Percentiles rank a stretch among this genome's conserved stretches.
phyloP scores from a whole-genome alignment of 30 jellyfish, hydroid and myxozoan species.

The Haliclystus octoradiatus region DNA sequence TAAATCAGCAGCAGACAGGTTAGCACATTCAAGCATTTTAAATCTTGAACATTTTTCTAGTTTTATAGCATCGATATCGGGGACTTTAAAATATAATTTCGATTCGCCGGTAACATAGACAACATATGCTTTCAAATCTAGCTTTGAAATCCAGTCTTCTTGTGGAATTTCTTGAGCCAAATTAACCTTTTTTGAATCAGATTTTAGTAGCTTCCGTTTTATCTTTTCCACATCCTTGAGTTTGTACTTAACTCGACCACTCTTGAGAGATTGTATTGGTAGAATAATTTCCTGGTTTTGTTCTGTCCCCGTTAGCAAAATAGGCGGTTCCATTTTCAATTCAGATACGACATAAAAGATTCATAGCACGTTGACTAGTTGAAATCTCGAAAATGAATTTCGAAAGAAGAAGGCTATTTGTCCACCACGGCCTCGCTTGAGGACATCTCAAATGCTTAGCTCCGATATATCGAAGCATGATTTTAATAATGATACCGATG shows the following conservation, averaged over 20 bases:
- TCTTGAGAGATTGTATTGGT: background rate
- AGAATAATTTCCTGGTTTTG: background rate
- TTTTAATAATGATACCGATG: too few relatives aligned
- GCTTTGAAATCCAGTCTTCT: background rate
- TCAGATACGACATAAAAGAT: background rate
- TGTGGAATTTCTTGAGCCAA: background rate
- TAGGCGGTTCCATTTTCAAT: background rate
- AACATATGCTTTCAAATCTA: background rate
- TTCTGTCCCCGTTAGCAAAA: background rate
- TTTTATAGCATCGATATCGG: slow-evolving; percentile 28
- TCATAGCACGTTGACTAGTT: background rate
- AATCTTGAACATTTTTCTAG: background rate
- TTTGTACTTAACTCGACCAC: background rate
- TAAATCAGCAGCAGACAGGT: slow-evolving; percentile 91
- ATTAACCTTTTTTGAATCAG: background rate
- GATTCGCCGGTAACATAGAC: slow-evolving; percentile 47
- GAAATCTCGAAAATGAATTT: background rate
- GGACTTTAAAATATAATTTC: slow-evolving; percentile 51
- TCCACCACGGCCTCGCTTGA: too few relatives aligned
- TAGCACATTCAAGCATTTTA: slow-evolving; percentile 72
- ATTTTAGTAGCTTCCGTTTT: background rate
- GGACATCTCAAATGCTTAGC: too few relatives aligned
- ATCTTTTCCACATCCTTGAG: background rate
- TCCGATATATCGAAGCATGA: too few relatives aligned
- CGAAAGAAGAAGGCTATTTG: background rate